Base-by-base conservation (phyloP, 1,140 invertebrate species). In the Drosophila bipectinata region DNA sequence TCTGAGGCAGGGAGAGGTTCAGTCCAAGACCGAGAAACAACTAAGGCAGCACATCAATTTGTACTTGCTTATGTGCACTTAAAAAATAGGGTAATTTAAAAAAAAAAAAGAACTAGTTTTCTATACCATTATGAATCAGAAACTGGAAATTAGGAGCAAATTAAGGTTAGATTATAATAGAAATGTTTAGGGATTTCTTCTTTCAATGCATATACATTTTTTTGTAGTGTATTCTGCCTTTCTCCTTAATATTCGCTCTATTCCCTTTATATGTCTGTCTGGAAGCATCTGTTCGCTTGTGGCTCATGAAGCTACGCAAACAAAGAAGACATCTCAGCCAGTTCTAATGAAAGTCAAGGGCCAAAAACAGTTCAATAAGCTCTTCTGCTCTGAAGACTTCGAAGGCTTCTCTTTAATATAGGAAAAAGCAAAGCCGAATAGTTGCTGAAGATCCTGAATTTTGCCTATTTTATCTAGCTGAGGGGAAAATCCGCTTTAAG, bases 11-110 rank as follows among this genome's bases (percentile, higher is more conserved):
- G 15, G 49, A 18, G 60, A 66, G 28, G 30, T 12, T 63, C 32
- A 67, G 34, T 47, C 32, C 62, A 37, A 30, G 63, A 12, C 30
- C 12, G 32, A 69, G 44, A 12, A 44, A 26, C 68, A 45, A 60
- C 52, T 55, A 79, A 68, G 66, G 53, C 61, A 72, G 73, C 71
- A 76, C 69, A 78, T 83, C 71, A 87, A 82, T 83, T 82, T 64
- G 49, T 12, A 32, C 44, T 63, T 24, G 32, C 32, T 54, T 26
- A 9, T 8, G 1, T 48, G 44, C 49, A 69, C 63, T 56, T 18
- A 18, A 5, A 15, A 15, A 15, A 15, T 15, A 15, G 15, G 15
- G 15, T 15, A n/a, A n/a, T n/a, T n/a, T n/a, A n/a, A n/a, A n/a
- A n/a, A n/a, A n/a, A n/a, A n/a, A n/a, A n/a, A n/a, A n/a, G n/a